phyloP scores from a whole-genome alignment of 2,797 vertebrate species.

The Neosilurus mollespiculum region DNA sequence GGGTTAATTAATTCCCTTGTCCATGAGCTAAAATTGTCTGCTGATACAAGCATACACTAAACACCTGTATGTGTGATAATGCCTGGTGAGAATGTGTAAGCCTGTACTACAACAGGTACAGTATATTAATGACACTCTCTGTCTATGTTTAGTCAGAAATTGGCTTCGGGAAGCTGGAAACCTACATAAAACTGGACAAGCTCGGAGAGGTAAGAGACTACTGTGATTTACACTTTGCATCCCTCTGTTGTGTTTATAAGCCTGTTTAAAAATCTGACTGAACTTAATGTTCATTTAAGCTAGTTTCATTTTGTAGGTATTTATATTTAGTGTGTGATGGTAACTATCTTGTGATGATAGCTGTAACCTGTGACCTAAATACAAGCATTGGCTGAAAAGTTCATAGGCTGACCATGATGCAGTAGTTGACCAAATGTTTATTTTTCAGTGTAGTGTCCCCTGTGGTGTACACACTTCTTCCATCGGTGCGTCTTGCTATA shows the following conservation, averaged over 20 bases:
- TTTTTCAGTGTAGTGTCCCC: too few species aligned
- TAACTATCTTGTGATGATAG: not conserved
- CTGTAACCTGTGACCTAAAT: not conserved
- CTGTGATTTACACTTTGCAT: not conserved
- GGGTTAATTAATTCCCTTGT: conserved; percentile 11
- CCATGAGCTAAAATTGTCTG: conserved; percentile 45
- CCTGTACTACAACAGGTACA: conserved; percentile 24
- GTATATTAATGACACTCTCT: conserved; percentile 37
- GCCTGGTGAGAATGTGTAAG: conserved; percentile 26
- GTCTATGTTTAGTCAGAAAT: conserved; percentile 88
- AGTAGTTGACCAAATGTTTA: too few species aligned
- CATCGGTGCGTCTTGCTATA: too few species aligned
- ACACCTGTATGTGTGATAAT: conserved; percentile 39
- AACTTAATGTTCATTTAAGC: not conserved
- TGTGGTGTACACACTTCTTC: too few species aligned
- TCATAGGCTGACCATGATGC: too few species aligned
- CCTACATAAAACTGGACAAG: conserved; percentile 98
- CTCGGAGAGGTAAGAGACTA: conserved; percentile 88
- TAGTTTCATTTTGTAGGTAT: not conserved
- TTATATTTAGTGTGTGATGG: not conserved
- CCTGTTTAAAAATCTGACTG: not conserved
- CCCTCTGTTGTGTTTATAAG: not conserved
- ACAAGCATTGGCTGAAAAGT: too few species aligned
- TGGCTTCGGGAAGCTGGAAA: conserved; percentile 98
- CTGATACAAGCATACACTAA: conserved; percentile 30